These are phyloP conservation scores for Endotricha flammealis DNA, from an alignment of 2,888 invertebrate genomes.

Conservation along the genomic window DNA sequence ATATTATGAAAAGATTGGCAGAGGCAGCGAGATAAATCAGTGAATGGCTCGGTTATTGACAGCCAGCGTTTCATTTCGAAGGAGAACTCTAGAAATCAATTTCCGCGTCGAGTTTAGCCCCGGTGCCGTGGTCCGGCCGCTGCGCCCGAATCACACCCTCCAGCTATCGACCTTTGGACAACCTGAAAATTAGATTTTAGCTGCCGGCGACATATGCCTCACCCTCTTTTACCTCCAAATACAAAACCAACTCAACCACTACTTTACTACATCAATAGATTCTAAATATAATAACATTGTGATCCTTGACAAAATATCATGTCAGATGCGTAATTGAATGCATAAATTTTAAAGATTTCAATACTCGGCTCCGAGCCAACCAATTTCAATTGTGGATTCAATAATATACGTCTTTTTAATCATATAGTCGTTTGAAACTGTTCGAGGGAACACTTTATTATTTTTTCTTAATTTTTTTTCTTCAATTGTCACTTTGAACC, in stretches of 20 bases:
- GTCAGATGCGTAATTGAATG: conserved; percentile 20
- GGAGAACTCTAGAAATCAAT: conserved; percentile 60
- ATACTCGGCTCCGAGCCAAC: conserved; percentile 28
- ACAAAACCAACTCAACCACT: not conserved
- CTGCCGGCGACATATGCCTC: conserved; percentile 50
- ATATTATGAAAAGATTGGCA: conserved; percentile 27
- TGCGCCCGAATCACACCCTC: conserved; percentile 28
- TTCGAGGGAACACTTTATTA: not conserved
- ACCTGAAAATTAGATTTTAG: conserved; percentile 63
- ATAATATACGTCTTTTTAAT: conserved; percentile 23
- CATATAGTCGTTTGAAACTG: conserved; percentile 10
- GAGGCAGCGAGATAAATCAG: conserved; percentile 43
- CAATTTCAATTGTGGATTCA: conserved; percentile 25
- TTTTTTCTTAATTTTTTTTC: not conserved
- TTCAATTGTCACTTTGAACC: not conserved
- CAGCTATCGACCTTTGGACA: conserved; percentile 50
- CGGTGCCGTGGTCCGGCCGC: conserved; percentile 23
- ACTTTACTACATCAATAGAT: conserved; percentile 4
- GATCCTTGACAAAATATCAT: too few species aligned
- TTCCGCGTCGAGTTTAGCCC: conserved; percentile 59
- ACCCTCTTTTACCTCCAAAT: not conserved
- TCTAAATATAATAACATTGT: not conserved
- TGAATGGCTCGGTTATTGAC: conserved; percentile 45
- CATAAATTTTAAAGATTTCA: conserved; percentile 27
- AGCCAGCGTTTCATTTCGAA: conserved; percentile 45